phyloP scores from a whole-genome alignment of 1,140 invertebrate genomes.

The Drosophila leontia region DNA sequence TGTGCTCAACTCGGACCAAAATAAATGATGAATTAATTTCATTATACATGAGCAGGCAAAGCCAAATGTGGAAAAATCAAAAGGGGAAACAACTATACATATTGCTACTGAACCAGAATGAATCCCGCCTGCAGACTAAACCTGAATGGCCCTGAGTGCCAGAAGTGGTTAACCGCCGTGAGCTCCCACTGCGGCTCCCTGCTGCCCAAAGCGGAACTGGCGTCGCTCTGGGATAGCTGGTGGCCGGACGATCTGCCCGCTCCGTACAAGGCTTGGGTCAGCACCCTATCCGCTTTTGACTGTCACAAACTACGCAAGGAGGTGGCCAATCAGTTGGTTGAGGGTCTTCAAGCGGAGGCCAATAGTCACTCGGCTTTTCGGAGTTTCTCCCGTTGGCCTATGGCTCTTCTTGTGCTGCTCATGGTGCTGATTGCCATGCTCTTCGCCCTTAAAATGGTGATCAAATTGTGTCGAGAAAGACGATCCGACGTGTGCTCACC shows the following conservation, averaged over 20 bases:
- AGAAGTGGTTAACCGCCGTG: constrained; percentile 50
- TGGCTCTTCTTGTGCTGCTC: neutral
- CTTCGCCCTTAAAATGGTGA: constrained; percentile 2
- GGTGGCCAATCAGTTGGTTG: constrained; percentile 18
- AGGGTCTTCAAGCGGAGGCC: neutral
- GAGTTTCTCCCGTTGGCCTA: neutral
- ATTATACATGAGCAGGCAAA: constrained; percentile 5
- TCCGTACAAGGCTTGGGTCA: constrained; percentile 25
- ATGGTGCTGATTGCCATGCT: neutral
- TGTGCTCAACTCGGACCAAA: neutral
- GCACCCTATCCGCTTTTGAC: constrained; percentile 51
- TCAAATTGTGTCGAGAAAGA: neutral
- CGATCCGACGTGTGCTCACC: no score
- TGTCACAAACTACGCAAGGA: constrained; percentile 49
- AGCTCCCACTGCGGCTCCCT: constrained; percentile 48
- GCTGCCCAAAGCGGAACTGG: constrained; percentile 21
- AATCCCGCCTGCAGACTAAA: constrained; percentile 56
- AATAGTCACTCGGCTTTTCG: no score
- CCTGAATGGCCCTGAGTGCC: constrained; percentile 46
- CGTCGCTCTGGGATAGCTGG: constrained; percentile 57
- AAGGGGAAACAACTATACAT: neutral
- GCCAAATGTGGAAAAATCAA: neutral
- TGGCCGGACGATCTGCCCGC: constrained; percentile 41
- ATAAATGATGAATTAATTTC: neutral
- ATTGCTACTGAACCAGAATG: constrained; percentile 23